Evolutionary conservation across 2,113 vertebrate genomes (phyloP).

Genomic region (Psephotus haematonotus): DNA sequence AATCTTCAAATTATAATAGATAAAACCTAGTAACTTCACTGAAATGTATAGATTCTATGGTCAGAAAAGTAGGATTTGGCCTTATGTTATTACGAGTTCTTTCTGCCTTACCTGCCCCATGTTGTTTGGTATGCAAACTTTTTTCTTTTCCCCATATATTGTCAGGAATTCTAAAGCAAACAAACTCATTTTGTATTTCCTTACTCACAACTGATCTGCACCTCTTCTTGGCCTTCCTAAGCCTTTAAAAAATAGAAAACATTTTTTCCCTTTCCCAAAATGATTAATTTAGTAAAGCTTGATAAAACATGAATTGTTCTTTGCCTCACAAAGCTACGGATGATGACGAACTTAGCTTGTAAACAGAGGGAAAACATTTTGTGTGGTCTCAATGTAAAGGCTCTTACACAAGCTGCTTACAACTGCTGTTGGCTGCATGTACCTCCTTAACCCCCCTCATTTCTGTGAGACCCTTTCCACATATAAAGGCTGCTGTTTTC

Average conservation of each 20-base stretch:
- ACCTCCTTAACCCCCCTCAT: neutral
- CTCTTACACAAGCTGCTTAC: neutral
- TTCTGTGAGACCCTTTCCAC: neutral
- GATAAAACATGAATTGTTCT: neutral
- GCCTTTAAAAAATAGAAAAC: neutral
- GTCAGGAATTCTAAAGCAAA: neutral
- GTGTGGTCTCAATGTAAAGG: neutral
- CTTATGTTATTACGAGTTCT: neutral
- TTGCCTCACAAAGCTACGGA: neutral
- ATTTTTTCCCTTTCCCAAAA: neutral
- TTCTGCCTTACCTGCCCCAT: neutral
- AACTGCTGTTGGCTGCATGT: neutral
- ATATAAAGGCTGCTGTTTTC: neutral
- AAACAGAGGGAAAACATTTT: neutral
- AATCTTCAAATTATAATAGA: neutral
- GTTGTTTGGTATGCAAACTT: rapidly evolving
- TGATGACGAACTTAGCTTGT: neutral
- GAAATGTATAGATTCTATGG: neutral
- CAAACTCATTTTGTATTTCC: neutral
- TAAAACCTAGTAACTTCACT: neutral
- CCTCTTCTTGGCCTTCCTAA: neutral
- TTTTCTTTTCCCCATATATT: neutral
- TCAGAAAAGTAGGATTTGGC: neutral
- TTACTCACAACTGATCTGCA: neutral
- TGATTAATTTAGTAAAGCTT: neutral